phyloP scores from a whole-genome alignment of 1,140 invertebrate species.

The Heliconius melpomene region DNA sequence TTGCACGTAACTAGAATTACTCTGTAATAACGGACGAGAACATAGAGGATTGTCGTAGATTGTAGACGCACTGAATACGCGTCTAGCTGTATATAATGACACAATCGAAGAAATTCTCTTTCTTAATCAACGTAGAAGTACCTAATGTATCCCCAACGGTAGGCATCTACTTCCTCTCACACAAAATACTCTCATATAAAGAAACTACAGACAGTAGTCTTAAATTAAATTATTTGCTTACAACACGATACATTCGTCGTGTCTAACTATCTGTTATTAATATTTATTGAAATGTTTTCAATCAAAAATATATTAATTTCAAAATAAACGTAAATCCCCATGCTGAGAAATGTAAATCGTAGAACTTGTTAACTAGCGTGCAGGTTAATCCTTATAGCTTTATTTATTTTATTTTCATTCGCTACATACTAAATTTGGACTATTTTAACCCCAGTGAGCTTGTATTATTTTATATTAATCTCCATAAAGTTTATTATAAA shows the following conservation, averaged over 20 bases:
- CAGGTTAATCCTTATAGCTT: conserved; percentile 37
- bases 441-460: conserved; percentile 13
- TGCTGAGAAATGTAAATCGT: conserved; percentile 38
- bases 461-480: no score
- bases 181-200: conserved; percentile 12
- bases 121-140: conserved; percentile 43
- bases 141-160: conserved; percentile 37
- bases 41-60: conserved; percentile 72
- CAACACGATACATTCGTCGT: neutral
- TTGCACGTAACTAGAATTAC: conserved; percentile 62
- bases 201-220: neutral
- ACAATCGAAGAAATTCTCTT: conserved; percentile 58
- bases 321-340: conserved; percentile 21
- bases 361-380: conserved; percentile 42
- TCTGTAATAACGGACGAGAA: conserved; percentile 69
- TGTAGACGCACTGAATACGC: conserved; percentile 56
- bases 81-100: conserved; percentile 76
- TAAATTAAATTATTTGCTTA: neutral
- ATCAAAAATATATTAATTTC: no score
- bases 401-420: conserved; percentile 33
- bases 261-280: no score
- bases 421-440: conserved; percentile 32
- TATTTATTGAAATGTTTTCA: no score
- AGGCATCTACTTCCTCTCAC: conserved; percentile 32
- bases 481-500: no score